phyloP scores from a whole-genome alignment of 1,140 invertebrate species.

The Hypothenemus hampei region DNA sequence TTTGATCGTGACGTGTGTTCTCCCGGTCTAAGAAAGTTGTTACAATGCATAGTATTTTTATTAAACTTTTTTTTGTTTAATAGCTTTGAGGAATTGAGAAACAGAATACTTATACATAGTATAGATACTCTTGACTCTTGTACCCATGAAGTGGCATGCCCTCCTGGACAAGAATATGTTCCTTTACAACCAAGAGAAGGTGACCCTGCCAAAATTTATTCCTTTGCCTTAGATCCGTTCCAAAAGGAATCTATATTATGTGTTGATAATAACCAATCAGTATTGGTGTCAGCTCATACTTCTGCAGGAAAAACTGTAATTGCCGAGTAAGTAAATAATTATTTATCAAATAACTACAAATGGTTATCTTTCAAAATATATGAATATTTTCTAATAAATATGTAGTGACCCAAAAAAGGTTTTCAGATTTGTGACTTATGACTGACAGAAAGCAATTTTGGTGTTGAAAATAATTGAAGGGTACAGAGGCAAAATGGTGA shows the following conservation, averaged over 20 bases:
- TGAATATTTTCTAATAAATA: no score
- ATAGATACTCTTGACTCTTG: conserved; percentile 86
- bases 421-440: no score
- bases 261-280: conserved; percentile 96
- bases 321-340: conserved; percentile 92
- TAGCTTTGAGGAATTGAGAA: conserved; percentile 57
- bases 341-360: no score
- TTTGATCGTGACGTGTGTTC: neutral
- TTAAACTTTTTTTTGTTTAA: neutral
- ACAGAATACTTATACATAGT: conserved; percentile 75
- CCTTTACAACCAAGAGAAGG: conserved; percentile 57
- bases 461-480: no score
- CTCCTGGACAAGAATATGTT: conserved; percentile 77
- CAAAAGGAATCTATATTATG: conserved; percentile 97
- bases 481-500: no score
- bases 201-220: conserved; percentile 87
- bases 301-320: conserved; percentile 99
- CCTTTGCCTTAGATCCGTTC: conserved; percentile 95
- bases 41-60: neutral
- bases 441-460: no score
- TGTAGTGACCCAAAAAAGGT: no score
- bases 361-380: no score
- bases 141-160: conserved; percentile 89
- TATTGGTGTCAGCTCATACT: conserved; percentile 97
- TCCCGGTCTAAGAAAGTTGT: neutral